phyloP scores from a whole-genome alignment of 1,140 invertebrate species.

The Aphaenogaster floridana region DNA sequence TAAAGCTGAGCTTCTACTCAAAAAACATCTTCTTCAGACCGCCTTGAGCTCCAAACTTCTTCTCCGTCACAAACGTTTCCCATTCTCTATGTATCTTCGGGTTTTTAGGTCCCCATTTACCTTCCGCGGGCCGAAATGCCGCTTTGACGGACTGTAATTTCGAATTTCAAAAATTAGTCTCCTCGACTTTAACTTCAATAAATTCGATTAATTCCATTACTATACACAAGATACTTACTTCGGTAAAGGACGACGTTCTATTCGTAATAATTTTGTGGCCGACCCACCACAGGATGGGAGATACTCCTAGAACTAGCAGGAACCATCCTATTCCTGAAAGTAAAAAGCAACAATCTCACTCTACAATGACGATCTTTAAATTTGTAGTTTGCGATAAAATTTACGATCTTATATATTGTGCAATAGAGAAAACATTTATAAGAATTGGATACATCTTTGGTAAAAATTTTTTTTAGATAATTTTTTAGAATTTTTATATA shows the following conservation, averaged over 20 bases:
- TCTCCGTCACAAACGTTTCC: conserved; percentile 76
- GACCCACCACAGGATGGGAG: conserved; percentile 31
- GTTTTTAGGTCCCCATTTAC: conserved; percentile 80
- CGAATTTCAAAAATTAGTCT: conserved; percentile 17
- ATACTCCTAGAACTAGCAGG: conserved; percentile 41
- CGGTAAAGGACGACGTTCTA: conserved; percentile 42
- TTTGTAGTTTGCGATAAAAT: neutral
- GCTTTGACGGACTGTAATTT: conserved; percentile 72
- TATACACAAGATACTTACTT: conserved; percentile 47
- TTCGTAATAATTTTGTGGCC: conserved; percentile 31
- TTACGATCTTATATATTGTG: neutral
- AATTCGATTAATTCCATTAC: neutral
- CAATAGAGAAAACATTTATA: neutral
- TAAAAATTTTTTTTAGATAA: too few species aligned
- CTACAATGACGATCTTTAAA: conserved; percentile 88
- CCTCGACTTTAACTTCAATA: neutral
- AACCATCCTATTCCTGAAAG: conserved; percentile 70
- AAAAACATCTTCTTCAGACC: conserved; percentile 70
- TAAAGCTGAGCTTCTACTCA: conserved; percentile 63
- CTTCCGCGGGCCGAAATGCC: conserved; percentile 75
- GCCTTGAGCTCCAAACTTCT: conserved; percentile 66
- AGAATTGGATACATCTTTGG: neutral
- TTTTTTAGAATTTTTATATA: too few species aligned
- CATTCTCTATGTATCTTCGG: conserved; percentile 75
- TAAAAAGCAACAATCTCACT: conserved; percentile 69